Evolutionary conservation across 2,113 vertebrate species (phyloP).

Genomic region (Pteruthius melanotis): DNA sequence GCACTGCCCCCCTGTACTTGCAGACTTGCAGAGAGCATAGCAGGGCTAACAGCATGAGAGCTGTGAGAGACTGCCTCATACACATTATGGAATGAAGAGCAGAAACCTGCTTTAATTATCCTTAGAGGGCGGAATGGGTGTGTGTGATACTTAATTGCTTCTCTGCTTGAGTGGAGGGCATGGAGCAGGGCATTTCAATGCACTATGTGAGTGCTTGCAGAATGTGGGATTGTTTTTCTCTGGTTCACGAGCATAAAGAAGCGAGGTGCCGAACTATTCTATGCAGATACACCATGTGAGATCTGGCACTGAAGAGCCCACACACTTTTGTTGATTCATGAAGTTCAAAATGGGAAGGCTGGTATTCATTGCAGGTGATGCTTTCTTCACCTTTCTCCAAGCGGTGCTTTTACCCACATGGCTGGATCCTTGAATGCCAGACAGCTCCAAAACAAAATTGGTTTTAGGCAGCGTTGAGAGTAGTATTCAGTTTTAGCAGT

Average conservation of each 20-base stretch:
- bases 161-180: accelerated
- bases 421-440: background rate
- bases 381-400: background rate
- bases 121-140: accelerated
- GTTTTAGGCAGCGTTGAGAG: background rate
- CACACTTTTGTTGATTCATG: background rate
- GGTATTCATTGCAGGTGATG: background rate
- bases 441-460: background rate
- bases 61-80: background rate
- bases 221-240: background rate
- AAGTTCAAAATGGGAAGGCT: background rate
- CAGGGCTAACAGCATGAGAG: background rate
- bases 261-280: background rate
- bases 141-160: background rate
- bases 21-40: background rate
- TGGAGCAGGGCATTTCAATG: accelerated
- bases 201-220: background rate
- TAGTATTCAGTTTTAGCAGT: background rate
- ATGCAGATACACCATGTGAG: background rate
- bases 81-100: background rate
- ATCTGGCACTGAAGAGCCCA: background rate
- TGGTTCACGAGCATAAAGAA: background rate
- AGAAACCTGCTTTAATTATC: background rate
- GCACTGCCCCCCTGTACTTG: background rate
- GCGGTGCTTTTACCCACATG: background rate